phyloP scores from a whole-genome alignment of 2,888 invertebrate genomes.

The Lasioglossum villosulum region DNA sequence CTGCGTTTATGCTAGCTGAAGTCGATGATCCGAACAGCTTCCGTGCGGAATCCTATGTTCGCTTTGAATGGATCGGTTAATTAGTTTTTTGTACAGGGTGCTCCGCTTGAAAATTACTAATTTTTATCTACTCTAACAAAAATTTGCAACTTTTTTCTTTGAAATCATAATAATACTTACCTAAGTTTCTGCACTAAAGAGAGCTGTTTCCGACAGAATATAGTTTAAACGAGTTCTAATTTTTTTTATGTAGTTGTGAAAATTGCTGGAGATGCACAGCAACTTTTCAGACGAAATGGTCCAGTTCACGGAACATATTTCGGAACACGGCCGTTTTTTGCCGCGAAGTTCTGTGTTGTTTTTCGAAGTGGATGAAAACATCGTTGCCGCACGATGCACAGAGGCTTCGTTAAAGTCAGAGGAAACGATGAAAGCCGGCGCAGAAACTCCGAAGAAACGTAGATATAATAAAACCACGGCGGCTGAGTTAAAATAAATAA shows the following conservation, averaged over 20 bases:
- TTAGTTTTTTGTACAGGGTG: background rate
- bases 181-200: background rate
- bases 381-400: background rate
- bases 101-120: background rate
- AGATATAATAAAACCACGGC: background rate
- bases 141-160: background rate
- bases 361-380: background rate
- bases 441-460: background rate
- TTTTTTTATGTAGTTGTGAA: background rate
- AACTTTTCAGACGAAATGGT: background rate
- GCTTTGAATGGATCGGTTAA: background rate
- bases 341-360: background rate
- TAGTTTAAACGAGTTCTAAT: background rate
- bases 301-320: background rate
- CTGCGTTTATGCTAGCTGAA: background rate
- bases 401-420: background rate
- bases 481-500: background rate
- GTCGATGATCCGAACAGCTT: background rate
- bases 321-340: background rate
- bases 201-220: background rate
- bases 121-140: no score
- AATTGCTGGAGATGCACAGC: background rate
- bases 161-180: background rate
- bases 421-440: background rate
- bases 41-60: background rate